A percentile compares a stretch with the other conserved stretches of the same genome.
These are phyloP conservation scores for Zoroaster sp. DNA, from an alignment of 53 echinoderm and acorn worm genomes.

Conservation along the genomic window DNA sequence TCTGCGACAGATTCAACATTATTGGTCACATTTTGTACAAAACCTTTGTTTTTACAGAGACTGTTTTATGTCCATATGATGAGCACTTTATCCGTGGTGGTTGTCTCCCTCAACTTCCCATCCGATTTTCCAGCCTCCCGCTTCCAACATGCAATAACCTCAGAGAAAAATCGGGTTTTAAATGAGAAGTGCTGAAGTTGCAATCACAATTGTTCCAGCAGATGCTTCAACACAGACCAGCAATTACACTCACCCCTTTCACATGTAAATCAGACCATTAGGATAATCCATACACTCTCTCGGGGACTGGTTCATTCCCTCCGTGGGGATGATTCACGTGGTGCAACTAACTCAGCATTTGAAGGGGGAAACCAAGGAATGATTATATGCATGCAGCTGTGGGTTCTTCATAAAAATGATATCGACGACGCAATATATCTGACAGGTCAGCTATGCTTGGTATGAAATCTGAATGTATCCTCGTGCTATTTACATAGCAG, in stretches of 20 bases:
- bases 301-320: constrained; percentile 18
- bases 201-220: constrained; percentile 31
- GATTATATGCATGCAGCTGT: not conserved
- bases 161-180: not conserved
- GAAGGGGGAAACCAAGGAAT: not conserved
- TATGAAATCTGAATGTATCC: not conserved
- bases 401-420: not conserved
- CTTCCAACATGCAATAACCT: not conserved
- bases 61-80: not conserved
- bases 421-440: not conserved
- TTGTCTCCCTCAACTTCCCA: not conserved
- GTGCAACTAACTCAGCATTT: not conserved
- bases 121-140: not conserved
- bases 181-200: not conserved
- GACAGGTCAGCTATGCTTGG: constrained; percentile 40
- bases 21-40: not conserved
- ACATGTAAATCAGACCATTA: constrained; percentile 60
- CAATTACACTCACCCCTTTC: constrained; percentile 51
- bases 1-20: not conserved
- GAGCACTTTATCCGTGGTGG: not conserved
- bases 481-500: not conserved
- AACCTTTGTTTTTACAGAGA: not conserved
- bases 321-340: not conserved
- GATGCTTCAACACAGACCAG: not conserved
- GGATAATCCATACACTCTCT: constrained; percentile 7